Conservation (phyloP, 1,140 invertebrate species). For the Aphis craccivora region DNA sequence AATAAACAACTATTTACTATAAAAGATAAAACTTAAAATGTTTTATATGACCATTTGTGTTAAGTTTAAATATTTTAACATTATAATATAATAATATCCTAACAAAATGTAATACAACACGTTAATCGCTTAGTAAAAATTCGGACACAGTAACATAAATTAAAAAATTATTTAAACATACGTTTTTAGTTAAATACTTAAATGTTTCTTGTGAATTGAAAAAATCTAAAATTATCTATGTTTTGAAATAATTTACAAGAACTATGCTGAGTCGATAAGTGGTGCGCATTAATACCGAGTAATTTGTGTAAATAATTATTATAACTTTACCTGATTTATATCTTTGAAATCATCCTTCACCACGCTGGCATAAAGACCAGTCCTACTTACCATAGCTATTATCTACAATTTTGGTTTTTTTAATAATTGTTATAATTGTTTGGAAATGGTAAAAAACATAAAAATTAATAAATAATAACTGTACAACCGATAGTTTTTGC, state of each 20-base stretch:
- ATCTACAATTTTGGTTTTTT: neutral
- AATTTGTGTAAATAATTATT: neutral
- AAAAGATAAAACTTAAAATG: no score
- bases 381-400: constrained; percentile 25
- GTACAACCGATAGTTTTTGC: neutral
- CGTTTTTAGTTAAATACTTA: neutral
- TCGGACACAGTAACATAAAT: neutral
- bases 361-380: constrained; percentile 25
- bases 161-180: neutral
- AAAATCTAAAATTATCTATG: no score
- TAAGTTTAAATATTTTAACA: no score
- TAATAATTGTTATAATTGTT: neutral
- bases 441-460: neutral
- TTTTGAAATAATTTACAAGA: neutral
- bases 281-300: neutral
- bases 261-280: neutral
- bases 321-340: constrained; percentile 28
- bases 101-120: no score
- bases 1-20: no score
- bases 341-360: neutral
- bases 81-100: no score
- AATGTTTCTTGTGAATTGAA: neutral
- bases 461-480: no score
- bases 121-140: no score
- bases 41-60: no score